Evolutionary conservation across 2,113 vertebrate species (phyloP).

Genomic region (Ammospiza caudacuta): DNA sequence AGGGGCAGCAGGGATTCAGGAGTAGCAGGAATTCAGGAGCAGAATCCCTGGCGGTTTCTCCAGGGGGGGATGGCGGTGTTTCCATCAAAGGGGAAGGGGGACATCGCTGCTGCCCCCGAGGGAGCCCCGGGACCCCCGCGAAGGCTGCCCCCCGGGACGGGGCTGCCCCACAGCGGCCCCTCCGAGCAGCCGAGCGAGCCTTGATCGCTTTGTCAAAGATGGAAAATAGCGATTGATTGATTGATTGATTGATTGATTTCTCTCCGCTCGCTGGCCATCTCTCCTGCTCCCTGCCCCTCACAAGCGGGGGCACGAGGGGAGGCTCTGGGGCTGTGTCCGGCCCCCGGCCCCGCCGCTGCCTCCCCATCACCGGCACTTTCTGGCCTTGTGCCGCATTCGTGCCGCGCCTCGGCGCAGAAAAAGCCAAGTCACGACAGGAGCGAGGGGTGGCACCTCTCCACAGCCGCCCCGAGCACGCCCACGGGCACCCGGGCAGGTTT

Average conservation of each 20-base stretch:
- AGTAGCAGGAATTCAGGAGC: no score
- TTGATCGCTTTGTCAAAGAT: slow-evolving; percentile 97
- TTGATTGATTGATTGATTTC: slow-evolving; percentile 88
- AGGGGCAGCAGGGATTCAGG: rapidly evolving
- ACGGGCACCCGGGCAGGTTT: not conserved
- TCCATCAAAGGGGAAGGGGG: no score
- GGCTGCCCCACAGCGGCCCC: not conserved
- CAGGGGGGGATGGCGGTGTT: rapidly evolving
- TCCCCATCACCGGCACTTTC: not conserved
- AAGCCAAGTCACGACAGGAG: not conserved
- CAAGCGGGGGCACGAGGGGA: slow-evolving; percentile 15
- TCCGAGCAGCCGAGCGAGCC: slow-evolving; percentile 43
- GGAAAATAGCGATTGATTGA: slow-evolving; percentile 95
- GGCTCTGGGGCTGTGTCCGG: not conserved
- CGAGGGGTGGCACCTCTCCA: not conserved
- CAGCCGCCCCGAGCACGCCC: not conserved
- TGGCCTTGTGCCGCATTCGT: not conserved
- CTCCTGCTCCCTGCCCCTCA: not conserved
- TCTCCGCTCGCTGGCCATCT: slow-evolving; percentile 9
- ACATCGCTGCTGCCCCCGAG: rapidly evolving
- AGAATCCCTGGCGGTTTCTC: no score
- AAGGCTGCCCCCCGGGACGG: not conserved
- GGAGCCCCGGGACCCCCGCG: not conserved
- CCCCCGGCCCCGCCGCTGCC: not conserved
- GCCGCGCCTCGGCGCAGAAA: not conserved